Base-by-base conservation (phyloP, 2,797 vertebrate genomes). In the Heliangelus exortis region DNA sequence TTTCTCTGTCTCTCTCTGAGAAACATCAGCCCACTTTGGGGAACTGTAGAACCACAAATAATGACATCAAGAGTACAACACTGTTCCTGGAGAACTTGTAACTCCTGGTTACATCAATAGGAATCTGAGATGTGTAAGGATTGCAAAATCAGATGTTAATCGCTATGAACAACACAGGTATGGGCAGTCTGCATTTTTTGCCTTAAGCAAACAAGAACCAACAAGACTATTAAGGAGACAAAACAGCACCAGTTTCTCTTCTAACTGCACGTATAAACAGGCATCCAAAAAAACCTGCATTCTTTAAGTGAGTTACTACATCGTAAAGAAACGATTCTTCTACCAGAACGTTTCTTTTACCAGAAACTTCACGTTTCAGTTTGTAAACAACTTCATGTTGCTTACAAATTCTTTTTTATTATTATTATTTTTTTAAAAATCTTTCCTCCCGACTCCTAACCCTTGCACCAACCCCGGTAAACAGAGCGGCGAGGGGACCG, bases 191-290 rank as follows among this genome's bases (percentile, higher is more conserved):
- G 94, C 97, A 95, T 93, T 94, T 95, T 39, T 34, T 96, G 86
- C 95, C 93, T 83, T 92, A 90, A 91, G 92, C 94, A 95, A 96
- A 95, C 96, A 97, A 91, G 89, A 95, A 90, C 71, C 87, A 95
- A 95, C 96, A 89, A 95, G 96, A 94, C 93, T 90, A 74, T 74
- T 96, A 95, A 94, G 65, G 88, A 92, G 71, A 96, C 95, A 96
- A 94, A 96, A 79, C 89, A 93, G 89, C 63, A 36, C 71, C 62
- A 48, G 79, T 65, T 95, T 92, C 89, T 95, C 94, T 95, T 91
- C 89, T 95, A 95, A 95, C 92, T 96, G 93, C 95, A 92, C 66
- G 26, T 92, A 95, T 89, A 94, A 96, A 95, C 73, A 96, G 71
- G 81, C 62, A 87, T 69, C 80, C 90, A 93, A 94, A 90, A 34